Conservation (phyloP, 92 coral and sea anemone species). For the Virgularia gustaviana region DNA sequence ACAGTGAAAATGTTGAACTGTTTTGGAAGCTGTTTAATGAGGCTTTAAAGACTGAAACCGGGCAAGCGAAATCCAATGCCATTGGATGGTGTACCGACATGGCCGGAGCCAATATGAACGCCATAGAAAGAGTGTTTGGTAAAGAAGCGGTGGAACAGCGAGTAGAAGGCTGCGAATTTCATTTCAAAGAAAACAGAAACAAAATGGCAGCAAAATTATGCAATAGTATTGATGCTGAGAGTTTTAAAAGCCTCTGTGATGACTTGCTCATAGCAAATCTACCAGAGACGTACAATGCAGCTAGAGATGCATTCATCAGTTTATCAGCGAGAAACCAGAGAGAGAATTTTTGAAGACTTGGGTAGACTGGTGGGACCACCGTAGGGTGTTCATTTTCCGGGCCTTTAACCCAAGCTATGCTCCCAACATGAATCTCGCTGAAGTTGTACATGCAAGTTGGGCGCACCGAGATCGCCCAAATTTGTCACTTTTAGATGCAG, state of each 20-base stretch:
- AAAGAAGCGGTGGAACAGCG: constrained; percentile 24
- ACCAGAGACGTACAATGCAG: constrained; percentile 18
- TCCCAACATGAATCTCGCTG: constrained; percentile 55
- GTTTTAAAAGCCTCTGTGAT: constrained; percentile 16
- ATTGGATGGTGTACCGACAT: constrained; percentile 61
- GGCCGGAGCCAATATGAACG: too few species aligned
- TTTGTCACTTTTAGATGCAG: constrained; percentile 50
- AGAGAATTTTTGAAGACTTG: too few species aligned
- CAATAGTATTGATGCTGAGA: neutral
- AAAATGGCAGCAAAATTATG: constrained; percentile 22
- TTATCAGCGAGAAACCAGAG: constrained; percentile 38
- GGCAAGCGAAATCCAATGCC: too few species aligned
- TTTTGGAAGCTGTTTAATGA: too few species aligned
- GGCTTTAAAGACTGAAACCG: too few species aligned
- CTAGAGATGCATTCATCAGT: constrained; percentile 22
- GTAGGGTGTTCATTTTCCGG: too few species aligned
- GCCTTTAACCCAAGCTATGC: constrained; percentile 34
- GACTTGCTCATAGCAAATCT: constrained; percentile 26
- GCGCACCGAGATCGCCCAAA: constrained; percentile 43
- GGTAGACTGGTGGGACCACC: too few species aligned
- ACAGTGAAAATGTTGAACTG: too few species aligned
- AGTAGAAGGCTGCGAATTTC: constrained; percentile 21
- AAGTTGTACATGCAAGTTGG: constrained; percentile 57
- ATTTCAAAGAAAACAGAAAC: too few species aligned
- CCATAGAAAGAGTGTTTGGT: constrained; percentile 16